phyloP scores from a whole-genome alignment of 2,888 invertebrate species.

The Notodonta ziczac region DNA sequence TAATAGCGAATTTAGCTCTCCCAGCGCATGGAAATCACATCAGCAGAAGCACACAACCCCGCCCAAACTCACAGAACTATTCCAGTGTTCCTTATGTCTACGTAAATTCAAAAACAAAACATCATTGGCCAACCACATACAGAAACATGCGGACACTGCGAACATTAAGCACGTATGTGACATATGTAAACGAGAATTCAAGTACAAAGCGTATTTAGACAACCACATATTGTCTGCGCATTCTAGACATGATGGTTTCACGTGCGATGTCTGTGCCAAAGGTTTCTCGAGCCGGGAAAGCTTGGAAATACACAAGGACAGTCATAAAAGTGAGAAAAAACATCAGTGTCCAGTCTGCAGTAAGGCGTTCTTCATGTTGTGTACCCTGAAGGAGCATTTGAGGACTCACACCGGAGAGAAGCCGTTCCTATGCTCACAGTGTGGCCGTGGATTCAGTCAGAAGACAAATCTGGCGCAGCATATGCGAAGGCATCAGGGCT shows the following conservation, averaged over 20 bases:
- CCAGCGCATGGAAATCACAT: slow-evolving; percentile 41
- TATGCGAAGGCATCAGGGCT: slow-evolving; percentile 81
- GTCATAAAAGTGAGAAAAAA: slow-evolving; percentile 73
- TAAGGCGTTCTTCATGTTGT: slow-evolving; percentile 79
- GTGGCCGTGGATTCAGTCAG: slow-evolving; percentile 85
- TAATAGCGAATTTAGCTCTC: slow-evolving; percentile 36
- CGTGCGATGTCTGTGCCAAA: slow-evolving; percentile 74
- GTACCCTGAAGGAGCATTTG: slow-evolving; percentile 84
- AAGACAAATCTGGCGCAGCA: slow-evolving; percentile 86
- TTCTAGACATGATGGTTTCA: slow-evolving; percentile 71
- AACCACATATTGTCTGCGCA: slow-evolving; percentile 79
- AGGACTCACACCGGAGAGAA: slow-evolving; percentile 85
- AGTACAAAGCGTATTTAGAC: slow-evolving; percentile 80
- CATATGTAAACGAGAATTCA: slow-evolving; percentile 80
- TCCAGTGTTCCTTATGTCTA: slow-evolving; percentile 66
- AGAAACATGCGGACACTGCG: slow-evolving; percentile 57
- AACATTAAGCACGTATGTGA: slow-evolving; percentile 57
- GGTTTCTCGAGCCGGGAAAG: slow-evolving; percentile 69
- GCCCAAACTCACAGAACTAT: slow-evolving; percentile 32
- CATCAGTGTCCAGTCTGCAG: slow-evolving; percentile 78
- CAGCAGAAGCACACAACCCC: slow-evolving; percentile 18
- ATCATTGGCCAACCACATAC: slow-evolving; percentile 61
- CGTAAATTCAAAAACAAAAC: slow-evolving; percentile 64
- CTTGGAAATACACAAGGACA: slow-evolving; percentile 73
- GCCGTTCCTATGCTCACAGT: slow-evolving; percentile 83